Evolutionary conservation across 2,888 invertebrate genomes (phyloP), one percentile per base, ranked within the genome.

Genomic region (Lasioglossum zephyrum): DNA sequence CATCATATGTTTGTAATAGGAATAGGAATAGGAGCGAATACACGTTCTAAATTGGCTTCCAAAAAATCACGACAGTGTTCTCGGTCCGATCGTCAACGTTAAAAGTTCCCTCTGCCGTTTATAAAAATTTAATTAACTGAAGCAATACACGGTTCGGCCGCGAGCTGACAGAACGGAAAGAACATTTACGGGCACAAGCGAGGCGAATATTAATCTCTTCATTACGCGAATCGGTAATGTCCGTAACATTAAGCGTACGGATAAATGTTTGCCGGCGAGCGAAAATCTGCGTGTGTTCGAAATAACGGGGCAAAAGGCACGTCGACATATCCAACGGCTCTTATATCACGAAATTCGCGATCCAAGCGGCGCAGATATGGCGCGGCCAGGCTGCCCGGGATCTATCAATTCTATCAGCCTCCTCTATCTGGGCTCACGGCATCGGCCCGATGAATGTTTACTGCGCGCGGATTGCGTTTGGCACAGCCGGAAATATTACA

Each of bases 381-480:
- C 75, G 63, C 66, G 44, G 41, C 73, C 82, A 73, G 75, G 72
- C 70, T 57, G 86, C 79, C 77, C 85, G 77, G 90, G 88, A 91
- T 93, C 91, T 91, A 93, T 93, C 93, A 92, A 90, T 91, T 91
- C 89, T 79, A 82, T 88, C 85, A 89, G 92, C 88, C 91, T 90
- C 85, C 90, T 91, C 90, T 85, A 86, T 86, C 87, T 86, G 73
- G 78, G 77, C 81, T 86, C 84, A 73, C 78, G 84, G 77, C 77
- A 66, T 78, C 47, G 80, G 60, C 83, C 83, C 16, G 90, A 91
- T 91, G 90, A 86, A 90, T 91, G 91, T 91, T 90, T 88, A 86
- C 88, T 84, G 87, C 82, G 81, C 87, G 87, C 83, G 87, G 85
- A 88, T 86, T 87, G 91, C 88, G 84, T 88, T 84, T 86, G 90